phyloP scores from a whole-genome alignment of 2,113 vertebrate species.

The Calyptomena viridis region DNA sequence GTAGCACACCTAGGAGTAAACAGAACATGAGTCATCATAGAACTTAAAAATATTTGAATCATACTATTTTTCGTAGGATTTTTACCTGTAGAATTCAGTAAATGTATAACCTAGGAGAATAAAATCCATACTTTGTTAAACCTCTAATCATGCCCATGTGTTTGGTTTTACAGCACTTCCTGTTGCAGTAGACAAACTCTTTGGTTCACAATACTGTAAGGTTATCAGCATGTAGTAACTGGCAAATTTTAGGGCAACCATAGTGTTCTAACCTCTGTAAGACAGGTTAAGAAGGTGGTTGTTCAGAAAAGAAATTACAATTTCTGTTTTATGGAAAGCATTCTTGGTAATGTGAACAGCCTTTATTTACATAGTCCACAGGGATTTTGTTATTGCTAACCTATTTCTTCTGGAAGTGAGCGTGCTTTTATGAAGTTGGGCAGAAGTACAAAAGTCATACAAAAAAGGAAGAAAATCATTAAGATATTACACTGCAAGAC shows the following conservation, averaged over 20 bases:
- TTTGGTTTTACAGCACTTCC: conserved; percentile 3
- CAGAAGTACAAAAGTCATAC: neutral
- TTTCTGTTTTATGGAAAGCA: neutral
- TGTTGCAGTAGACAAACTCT: neutral
- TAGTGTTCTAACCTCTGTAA: neutral
- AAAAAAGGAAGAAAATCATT: neutral
- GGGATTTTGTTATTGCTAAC: neutral
- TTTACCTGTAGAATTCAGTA: neutral
- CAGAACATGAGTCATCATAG: neutral
- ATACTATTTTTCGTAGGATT: neutral
- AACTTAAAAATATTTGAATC: neutral
- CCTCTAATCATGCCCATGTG: neutral
- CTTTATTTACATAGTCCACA: neutral
- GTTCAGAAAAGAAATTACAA: neutral
- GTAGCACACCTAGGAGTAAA: neutral
- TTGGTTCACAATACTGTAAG: neutral
- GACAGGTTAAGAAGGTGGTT: neutral
- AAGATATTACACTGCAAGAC: neutral
- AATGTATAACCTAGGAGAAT: neutral
- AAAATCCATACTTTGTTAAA: neutral
- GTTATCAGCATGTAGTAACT: neutral
- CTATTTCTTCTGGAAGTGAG: neutral
- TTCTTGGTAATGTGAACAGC: neutral
- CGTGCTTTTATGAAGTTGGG: neutral
- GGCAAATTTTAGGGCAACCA: neutral